Evolutionary conservation across 1,140 invertebrate genomes (phyloP).

Genomic region (Caligus rogercresseyi): DNA sequence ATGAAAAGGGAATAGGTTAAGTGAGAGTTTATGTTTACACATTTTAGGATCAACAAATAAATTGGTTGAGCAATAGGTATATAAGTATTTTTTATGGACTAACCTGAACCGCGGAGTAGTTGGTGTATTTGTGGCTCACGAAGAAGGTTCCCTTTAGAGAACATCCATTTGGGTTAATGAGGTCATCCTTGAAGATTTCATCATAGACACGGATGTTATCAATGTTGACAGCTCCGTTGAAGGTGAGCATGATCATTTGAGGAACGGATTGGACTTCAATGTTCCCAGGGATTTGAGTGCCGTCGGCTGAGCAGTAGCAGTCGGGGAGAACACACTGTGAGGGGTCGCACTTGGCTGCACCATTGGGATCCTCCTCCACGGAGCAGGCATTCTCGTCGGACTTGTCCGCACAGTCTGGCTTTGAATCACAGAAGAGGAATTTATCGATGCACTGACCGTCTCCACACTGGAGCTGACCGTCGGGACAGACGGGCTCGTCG

Average conservation of each 20-base stretch:
- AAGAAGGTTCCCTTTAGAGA: slow-evolving; percentile 71
- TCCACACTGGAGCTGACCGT: slow-evolving; percentile 66
- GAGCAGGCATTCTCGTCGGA: slow-evolving; percentile 63
- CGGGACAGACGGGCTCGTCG: slow-evolving; percentile 66
- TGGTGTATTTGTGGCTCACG: slow-evolving; percentile 82
- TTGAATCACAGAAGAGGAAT: slow-evolving; percentile 44
- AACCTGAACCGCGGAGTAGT: slow-evolving; percentile 65
- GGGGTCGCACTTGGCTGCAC: slow-evolving; percentile 67
- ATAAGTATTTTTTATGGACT: too few species aligned
- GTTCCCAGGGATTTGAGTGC: slow-evolving; percentile 53
- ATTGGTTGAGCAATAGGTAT: too few species aligned
- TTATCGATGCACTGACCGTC: slow-evolving; percentile 73
- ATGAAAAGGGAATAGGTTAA: too few species aligned
- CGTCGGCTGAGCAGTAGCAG: slow-evolving; percentile 79
- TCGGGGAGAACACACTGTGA: slow-evolving; percentile 69
- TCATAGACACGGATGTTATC: slow-evolving; percentile 80
- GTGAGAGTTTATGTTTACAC: too few species aligned
- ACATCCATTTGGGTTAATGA: slow-evolving; percentile 71
- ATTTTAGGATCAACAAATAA: too few species aligned
- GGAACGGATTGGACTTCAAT: slow-evolving; percentile 39
- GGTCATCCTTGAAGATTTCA: slow-evolving; percentile 56
- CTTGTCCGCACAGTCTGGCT: slow-evolving; percentile 73
- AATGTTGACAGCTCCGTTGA: slow-evolving; percentile 76
- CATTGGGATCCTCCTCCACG: slow-evolving; percentile 66
- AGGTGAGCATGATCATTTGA: slow-evolving; percentile 80